Conservation (phyloP, 1,140 invertebrate genomes). For the Zaprionus tsacasi region DNA sequence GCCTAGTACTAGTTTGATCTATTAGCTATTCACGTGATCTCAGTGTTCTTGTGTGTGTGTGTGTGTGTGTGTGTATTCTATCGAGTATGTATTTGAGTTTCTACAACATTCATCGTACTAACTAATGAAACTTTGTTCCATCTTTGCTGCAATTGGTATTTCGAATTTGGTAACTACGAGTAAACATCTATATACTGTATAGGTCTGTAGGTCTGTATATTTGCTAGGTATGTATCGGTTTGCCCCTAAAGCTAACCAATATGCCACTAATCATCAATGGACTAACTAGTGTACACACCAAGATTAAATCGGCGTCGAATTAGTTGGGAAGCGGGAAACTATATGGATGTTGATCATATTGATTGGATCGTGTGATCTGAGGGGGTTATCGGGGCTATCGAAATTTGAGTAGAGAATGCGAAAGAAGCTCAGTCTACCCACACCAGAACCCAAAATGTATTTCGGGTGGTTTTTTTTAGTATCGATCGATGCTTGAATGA, state of each 20-base stretch:
- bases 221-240: neutral
- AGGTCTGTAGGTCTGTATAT: slow-evolving; percentile 3
- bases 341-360: neutral
- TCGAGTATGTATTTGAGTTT: neutral
- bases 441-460: slow-evolving; percentile 8
- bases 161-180: neutral
- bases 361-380: neutral
- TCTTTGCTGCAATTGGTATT: slow-evolving; percentile 1
- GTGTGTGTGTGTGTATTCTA: neutral
- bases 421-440: slow-evolving; percentile 4
- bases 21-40: slow-evolving; percentile 28
- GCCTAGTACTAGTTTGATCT: slow-evolving; percentile 33
- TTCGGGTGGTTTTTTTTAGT: neutral
- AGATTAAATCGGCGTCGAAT: slow-evolving; percentile 7
- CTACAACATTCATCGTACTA: slow-evolving; percentile 33
- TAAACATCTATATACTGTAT: slow-evolving; percentile 19
- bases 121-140: slow-evolving; percentile 48
- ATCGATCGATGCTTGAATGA: slow-evolving; percentile 11
- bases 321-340: neutral
- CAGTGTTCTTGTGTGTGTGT: slow-evolving; percentile 12
- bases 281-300: slow-evolving; percentile 41
- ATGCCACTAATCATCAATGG: slow-evolving; percentile 30
- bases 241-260: slow-evolving; percentile 2
- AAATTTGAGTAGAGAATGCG: neutral
- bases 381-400: neutral